Evolutionary conservation across 2,888 invertebrate genomes (phyloP), one percentile per base, ranked within the genome.

Genomic region (Acleris holmiana): DNA sequence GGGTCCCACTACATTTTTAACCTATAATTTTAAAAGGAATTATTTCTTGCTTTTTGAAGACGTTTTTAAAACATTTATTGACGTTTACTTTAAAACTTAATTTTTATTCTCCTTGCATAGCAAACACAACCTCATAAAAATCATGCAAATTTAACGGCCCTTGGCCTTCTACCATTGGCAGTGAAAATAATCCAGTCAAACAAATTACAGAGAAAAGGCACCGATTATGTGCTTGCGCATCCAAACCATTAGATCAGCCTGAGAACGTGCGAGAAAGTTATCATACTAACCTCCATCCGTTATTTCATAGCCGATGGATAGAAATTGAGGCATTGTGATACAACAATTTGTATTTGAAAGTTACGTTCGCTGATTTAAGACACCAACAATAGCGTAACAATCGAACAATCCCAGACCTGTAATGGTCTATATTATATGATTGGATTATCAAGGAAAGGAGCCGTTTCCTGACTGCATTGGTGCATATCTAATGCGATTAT

Each of bases 181-280:
- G 10, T 46, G 54, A n/a, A 21, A 61, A 41, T 15, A 55, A 21
- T 7, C 44, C 21, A 4, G 4, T 29, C 10, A 21, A 61, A 18
- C 41, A 47, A 61, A 54, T 51, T 54, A 54, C 8, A 61, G 25
- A 21, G 48, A 48, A 55, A 59, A 48, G 64, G 49, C 55, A 50
- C 49, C 59, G 44, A 65, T 65, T 50, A 60, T 41, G 21, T 25
- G 29, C 29, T 25, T 49, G 56, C 59, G 49, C 63, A 66, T 63
- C 70, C 58, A 58, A 69, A 77, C 73, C 73, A 67, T 68, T 69
- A 74, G 70, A 75, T 78, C 78, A 49, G 71, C 53, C 29, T 25
- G 54, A 60, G 65, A 54, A 60, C 53, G 72, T 72, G 71, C 77
- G 76, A 79, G 85, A 85, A 85, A 84, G 84, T 84, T 74, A 69